Evolutionary conservation across 1,140 invertebrate species (phyloP).

Genomic region (silkworm (Bombyx mori)): DNA sequence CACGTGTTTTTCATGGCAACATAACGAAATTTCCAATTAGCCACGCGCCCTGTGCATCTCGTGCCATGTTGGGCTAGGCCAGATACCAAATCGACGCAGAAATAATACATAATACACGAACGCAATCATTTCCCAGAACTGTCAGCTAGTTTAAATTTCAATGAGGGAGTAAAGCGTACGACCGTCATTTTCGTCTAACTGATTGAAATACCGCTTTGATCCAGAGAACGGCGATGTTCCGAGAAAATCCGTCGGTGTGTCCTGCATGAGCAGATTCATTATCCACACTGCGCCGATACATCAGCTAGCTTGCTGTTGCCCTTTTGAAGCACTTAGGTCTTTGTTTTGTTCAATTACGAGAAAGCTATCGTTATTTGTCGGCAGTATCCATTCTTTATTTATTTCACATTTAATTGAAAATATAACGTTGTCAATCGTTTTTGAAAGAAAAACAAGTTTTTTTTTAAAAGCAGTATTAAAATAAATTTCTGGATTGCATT

Average conservation of each 20-base stretch:
- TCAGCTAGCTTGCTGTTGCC: conserved; percentile 11
- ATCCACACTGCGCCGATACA: neutral
- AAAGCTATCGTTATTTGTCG: too few relatives aligned
- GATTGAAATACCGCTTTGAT: conserved; percentile 57
- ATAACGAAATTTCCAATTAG: conserved; percentile 5
- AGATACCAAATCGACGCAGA: conserved; percentile 19
- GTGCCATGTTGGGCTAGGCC: conserved; percentile 28
- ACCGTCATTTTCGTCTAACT: conserved; percentile 39
- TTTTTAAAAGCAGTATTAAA: too few relatives aligned
- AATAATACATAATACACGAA: conserved; percentile 15
- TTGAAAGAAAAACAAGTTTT: too few relatives aligned
- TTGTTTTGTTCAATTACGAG: too few relatives aligned
- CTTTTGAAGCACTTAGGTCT: conserved; percentile 4
- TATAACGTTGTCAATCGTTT: too few relatives aligned
- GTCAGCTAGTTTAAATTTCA: conserved; percentile 53
- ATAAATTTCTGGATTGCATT: too few relatives aligned
- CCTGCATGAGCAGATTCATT: neutral
- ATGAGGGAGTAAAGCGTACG: conserved; percentile 45
- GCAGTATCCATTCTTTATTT: too few relatives aligned
- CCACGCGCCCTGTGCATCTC: conserved; percentile 14
- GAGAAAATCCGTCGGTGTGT: conserved; percentile 14
- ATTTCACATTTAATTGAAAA: too few relatives aligned
- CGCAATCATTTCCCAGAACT: conserved; percentile 35
- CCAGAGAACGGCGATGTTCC: conserved; percentile 5
- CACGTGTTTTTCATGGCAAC: too few relatives aligned